Conservation (phyloP, 2,888 invertebrate species). For the Aethes cnicana region DNA sequence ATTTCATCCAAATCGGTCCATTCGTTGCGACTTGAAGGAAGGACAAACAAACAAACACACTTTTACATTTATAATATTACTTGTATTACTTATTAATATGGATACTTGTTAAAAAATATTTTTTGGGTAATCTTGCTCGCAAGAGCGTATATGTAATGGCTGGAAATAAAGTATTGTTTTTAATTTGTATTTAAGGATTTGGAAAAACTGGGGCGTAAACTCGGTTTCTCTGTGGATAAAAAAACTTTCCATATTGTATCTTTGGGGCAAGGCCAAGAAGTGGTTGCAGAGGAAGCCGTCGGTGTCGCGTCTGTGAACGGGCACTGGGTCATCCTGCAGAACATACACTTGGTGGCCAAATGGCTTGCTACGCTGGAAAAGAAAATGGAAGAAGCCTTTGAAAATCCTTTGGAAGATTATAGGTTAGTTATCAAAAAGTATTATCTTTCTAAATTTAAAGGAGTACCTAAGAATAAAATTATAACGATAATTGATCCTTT, state of each 20-base stretch:
- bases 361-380: slow-evolving; percentile 96
- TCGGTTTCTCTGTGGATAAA: slow-evolving; percentile 90
- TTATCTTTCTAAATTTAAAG: neutral
- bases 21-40: no score
- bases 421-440: slow-evolving; percentile 51
- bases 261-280: slow-evolving; percentile 96
- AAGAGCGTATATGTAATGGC: no score
- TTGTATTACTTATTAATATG: no score
- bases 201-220: slow-evolving; percentile 90
- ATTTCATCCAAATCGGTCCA: no score
- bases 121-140: no score
- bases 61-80: no score
- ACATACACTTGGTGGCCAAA: slow-evolving; percentile 94
- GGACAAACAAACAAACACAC: no score
- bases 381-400: slow-evolving; percentile 91
- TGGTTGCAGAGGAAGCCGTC: slow-evolving; percentile 94
- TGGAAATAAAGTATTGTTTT: no score
- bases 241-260: slow-evolving; percentile 96
- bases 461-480: no score
- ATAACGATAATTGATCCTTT: no score
- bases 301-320: slow-evolving; percentile 88
- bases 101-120: no score
- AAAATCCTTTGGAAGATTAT: slow-evolving; percentile 84
- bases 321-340: slow-evolving; percentile 97
- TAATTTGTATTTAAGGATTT: slow-evolving; percentile 84